These are phyloP conservation scores for Pyralis farinalis DNA, from an alignment of 2,888 invertebrate species.

Conservation along the genomic window DNA sequence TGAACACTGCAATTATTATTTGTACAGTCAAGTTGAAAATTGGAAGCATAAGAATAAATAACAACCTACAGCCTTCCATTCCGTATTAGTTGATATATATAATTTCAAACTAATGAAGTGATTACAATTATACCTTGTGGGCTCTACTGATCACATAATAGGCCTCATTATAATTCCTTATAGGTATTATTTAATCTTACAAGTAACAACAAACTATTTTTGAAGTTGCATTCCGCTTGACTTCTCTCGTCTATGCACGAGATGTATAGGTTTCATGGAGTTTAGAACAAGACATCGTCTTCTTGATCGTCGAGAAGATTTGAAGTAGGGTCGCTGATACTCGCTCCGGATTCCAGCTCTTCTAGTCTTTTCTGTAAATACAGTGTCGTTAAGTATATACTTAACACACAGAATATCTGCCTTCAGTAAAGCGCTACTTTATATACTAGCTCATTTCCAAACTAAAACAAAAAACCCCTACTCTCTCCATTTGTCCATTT, in stretches of 20 bases:
- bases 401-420: too few relatives aligned
- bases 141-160: not conserved
- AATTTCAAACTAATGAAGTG: not conserved
- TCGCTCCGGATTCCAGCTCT: conserved; percentile 35
- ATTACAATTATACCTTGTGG: too few relatives aligned
- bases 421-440: too few relatives aligned
- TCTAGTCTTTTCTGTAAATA: conserved; percentile 50
- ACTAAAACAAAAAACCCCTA: too few relatives aligned
- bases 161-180: not conserved
- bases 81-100: not conserved
- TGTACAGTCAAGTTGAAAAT: conserved; percentile 46
- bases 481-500: too few relatives aligned
- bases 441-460: too few relatives aligned
- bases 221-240: conserved; percentile 26
- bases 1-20: conserved; percentile 64
- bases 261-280: conserved; percentile 26
- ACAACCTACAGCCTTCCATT: not conserved
- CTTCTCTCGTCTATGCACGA: conserved; percentile 50
- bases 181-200: not conserved
- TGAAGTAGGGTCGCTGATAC: conserved; percentile 66
- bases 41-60: conserved; percentile 7
- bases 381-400: too few relatives aligned
- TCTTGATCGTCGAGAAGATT: conserved; percentile 94
- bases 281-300: conserved; percentile 94
- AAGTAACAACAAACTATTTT: not conserved